Conservation (phyloP, 1,140 invertebrate species). For the Spodoptera litura region DNA sequence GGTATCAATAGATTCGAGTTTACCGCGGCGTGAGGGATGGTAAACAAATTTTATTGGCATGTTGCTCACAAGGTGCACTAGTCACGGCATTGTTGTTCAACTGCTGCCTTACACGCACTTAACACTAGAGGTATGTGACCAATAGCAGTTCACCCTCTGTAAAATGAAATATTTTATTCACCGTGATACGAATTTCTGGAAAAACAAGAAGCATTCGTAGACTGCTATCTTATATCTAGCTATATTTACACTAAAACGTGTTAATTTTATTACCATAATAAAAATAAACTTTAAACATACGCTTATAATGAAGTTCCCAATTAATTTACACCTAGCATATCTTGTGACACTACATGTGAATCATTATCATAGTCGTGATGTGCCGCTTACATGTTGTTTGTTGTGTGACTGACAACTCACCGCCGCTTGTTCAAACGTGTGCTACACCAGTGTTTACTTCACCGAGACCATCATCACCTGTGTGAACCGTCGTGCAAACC, state of each 20-base stretch:
- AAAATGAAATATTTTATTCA: not conserved
- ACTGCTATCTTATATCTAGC: not conserved
- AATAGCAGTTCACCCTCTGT: not conserved
- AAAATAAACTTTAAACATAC: conserved; percentile 12
- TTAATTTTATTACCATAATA: conserved; percentile 29
- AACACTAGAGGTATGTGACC: conserved; percentile 59
- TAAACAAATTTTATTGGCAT: conserved; percentile 73
- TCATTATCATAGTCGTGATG: conserved; percentile 42
- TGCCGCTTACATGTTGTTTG: conserved; percentile 34
- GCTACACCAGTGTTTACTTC: conserved; percentile 27
- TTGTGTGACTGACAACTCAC: conserved; percentile 37
- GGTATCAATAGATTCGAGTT: conserved; percentile 53
- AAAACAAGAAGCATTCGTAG: not conserved
- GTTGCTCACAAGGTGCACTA: conserved; percentile 65
- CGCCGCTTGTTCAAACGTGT: conserved; percentile 26
- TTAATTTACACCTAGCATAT: conserved; percentile 25
- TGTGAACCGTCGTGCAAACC: conserved; percentile 64
- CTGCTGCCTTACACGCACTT: conserved; percentile 67
- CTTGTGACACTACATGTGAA: conserved; percentile 38
- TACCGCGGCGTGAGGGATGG: conserved; percentile 54
- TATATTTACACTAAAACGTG: conserved; percentile 11
- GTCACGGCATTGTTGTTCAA: conserved; percentile 74
- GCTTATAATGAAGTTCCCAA: conserved; percentile 24
- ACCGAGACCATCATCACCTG: conserved; percentile 22
- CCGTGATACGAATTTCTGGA: not conserved